phyloP scores from a whole-genome alignment of 2,797 vertebrate genomes.

The Macrochelys suwanniensis region DNA sequence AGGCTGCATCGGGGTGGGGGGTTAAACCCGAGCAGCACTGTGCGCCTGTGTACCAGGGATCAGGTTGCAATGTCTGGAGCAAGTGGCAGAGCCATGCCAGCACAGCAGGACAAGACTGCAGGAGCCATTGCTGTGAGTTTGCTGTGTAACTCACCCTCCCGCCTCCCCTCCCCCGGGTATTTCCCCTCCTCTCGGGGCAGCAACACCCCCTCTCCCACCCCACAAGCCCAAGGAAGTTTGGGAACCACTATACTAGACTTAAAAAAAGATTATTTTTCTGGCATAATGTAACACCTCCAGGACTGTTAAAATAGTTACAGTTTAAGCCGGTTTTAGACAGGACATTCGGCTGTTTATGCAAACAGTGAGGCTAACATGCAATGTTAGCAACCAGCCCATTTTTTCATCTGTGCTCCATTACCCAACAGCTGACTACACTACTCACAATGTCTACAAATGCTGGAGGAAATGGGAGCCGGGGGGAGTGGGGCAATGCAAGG shows the following conservation, averaged over 20 bases:
- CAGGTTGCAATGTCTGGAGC: background rate
- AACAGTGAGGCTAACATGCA: background rate
- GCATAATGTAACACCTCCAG: accelerated
- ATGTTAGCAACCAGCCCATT: background rate
- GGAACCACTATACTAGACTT: background rate
- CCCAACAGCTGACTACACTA: background rate
- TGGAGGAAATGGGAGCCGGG: background rate
- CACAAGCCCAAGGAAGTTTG: background rate
- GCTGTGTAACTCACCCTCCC: too few relatives aligned
- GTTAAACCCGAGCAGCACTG: background rate
- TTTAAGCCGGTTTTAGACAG: background rate
- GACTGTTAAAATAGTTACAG: background rate
- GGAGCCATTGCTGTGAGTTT: too few relatives aligned
- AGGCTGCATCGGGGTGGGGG: background rate
- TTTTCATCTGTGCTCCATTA: background rate
- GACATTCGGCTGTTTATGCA: background rate
- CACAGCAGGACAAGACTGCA: too few relatives aligned
- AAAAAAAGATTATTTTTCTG: background rate
- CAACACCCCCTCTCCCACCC: background rate
- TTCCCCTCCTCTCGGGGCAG: too few relatives aligned
- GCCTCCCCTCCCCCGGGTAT: too few relatives aligned
- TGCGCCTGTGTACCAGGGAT: background rate
- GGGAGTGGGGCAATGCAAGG: background rate
- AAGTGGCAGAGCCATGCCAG: background rate
- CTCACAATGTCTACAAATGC: background rate